These are phyloP conservation scores for Chamaea fasciata DNA, from an alignment of 2,113 vertebrate species.

Conservation along the genomic window DNA sequence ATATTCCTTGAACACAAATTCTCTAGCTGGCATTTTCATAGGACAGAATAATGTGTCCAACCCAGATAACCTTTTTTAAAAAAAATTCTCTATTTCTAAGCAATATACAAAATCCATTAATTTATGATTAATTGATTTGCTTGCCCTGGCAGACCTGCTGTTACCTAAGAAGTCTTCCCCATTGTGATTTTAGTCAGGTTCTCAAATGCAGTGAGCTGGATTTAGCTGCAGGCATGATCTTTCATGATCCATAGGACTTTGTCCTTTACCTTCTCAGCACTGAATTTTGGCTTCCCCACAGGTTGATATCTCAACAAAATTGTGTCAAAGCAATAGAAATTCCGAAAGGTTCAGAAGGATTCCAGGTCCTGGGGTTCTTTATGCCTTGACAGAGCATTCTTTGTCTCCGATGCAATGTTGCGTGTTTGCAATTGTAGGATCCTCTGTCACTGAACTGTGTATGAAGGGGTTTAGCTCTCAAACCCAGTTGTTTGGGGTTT, in stretches of 20 bases:
- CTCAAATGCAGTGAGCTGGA: background rate
- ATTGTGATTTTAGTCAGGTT: background rate
- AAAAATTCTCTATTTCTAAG: background rate
- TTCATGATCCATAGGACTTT: background rate
- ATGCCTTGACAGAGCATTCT: background rate
- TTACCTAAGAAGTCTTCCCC: background rate
- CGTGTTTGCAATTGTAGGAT: background rate
- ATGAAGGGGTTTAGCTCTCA: background rate
- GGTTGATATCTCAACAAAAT: background rate
- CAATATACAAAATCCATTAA: background rate
- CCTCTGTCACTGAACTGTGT: background rate
- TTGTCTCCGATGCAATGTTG: accelerated
- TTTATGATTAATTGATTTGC: background rate
- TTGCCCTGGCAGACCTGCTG: background rate
- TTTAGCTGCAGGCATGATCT: background rate
- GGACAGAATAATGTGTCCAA: background rate
- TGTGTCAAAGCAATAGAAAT: background rate
- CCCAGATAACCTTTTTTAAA: background rate
- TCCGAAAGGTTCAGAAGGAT: background rate
- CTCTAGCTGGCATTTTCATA: background rate
- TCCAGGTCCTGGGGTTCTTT: background rate
- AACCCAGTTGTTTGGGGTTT: background rate
- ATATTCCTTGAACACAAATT: background rate
- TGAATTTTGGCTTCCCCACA: background rate
- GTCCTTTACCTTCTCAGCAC: background rate